phyloP scores from a whole-genome alignment of 2,797 vertebrate species.

The Gephyroberyx darwinii region DNA sequence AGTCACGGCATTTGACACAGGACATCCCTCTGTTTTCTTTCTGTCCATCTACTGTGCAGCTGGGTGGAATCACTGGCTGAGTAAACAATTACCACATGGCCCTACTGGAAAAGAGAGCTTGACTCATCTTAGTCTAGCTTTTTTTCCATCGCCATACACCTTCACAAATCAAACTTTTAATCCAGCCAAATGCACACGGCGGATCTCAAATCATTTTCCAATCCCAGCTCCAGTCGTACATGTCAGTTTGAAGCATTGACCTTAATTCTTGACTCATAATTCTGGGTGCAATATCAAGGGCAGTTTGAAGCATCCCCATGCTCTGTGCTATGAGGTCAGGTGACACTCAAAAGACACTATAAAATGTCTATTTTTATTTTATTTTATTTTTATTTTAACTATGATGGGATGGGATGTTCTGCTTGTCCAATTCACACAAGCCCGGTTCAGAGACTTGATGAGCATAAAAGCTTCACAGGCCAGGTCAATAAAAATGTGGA shows the following conservation, averaged over 20 bases:
- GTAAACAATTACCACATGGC: background rate
- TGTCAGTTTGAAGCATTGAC: conserved; percentile 54
- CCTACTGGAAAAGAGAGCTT: background rate
- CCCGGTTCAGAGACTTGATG: conserved; percentile 8
- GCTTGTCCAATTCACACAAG: conserved; percentile 16
- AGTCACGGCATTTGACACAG: background rate
- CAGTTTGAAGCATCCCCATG: conserved; percentile 1
- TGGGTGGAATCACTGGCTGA: conserved; percentile 6
- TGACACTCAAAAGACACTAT: conserved; percentile 20
- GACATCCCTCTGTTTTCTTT: conserved; percentile 17
- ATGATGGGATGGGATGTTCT: conserved; percentile 15
- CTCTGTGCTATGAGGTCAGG: conserved; percentile 25
- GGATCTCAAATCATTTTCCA: conserved; percentile 64
- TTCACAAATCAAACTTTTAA: conserved; percentile 56
- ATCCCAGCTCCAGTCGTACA: conserved; percentile 35
- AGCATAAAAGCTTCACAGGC: conserved; percentile 6
- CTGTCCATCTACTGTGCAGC: conserved; percentile 15
- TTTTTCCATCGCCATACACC: conserved; percentile 27
- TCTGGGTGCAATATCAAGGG: conserved; percentile 35
- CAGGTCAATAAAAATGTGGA: conserved; percentile 16
- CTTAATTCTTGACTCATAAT: conserved; percentile 47
- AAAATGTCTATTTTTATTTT: conserved; percentile 43
- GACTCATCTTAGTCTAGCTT: conserved; percentile 23
- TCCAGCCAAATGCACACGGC: conserved; percentile 11
- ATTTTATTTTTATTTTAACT: no score